A percentile compares a stretch with the other conserved stretches of the same genome.
phyloP scores from a whole-genome alignment of 2,113 vertebrate species.

The Dasyprocta punctata region DNA sequence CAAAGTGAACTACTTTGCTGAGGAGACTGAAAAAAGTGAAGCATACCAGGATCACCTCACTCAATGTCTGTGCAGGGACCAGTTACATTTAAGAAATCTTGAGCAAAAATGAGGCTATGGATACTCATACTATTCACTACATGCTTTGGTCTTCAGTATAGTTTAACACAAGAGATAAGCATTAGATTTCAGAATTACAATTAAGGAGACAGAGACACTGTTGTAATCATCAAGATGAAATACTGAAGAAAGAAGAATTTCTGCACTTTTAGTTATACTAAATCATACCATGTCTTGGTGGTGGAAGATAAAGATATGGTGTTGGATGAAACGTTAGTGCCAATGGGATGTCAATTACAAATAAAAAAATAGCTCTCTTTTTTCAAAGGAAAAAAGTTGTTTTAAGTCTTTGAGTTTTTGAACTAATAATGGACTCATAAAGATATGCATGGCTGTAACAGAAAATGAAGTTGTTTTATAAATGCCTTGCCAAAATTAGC shows the following conservation, averaged over 20 bases:
- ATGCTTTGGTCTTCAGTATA: neutral
- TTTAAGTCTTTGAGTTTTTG: neutral
- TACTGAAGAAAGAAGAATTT: neutral
- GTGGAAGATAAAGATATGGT: neutral
- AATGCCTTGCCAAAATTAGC: slow-evolving; percentile 11
- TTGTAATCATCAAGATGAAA: neutral
- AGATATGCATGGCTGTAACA: slow-evolving; percentile 27
- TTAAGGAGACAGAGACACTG: neutral
- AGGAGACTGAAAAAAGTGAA: slow-evolving; percentile 65
- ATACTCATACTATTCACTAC: neutral
- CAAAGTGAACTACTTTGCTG: slow-evolving; percentile 78
- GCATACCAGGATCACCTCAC: slow-evolving; percentile 62
- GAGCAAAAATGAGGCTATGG: neutral
- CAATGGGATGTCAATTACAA: neutral
- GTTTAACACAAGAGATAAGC: neutral
- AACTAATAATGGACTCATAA: slow-evolving; percentile 3
- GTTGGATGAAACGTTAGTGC: neutral
- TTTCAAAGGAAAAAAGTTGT: slow-evolving; percentile 55
- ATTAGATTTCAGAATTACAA: slow-evolving; percentile 23
- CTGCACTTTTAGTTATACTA: slow-evolving; percentile 1
- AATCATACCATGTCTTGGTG: slow-evolving; percentile 4
- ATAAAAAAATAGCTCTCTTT: slow-evolving; percentile 54
- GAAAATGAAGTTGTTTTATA: slow-evolving; percentile 28
- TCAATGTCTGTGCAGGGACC: slow-evolving; percentile 69
- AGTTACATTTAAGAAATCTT: slow-evolving; percentile 48